phyloP scores from a whole-genome alignment of 2,113 vertebrate genomes.

The Sylvietta virens region DNA sequence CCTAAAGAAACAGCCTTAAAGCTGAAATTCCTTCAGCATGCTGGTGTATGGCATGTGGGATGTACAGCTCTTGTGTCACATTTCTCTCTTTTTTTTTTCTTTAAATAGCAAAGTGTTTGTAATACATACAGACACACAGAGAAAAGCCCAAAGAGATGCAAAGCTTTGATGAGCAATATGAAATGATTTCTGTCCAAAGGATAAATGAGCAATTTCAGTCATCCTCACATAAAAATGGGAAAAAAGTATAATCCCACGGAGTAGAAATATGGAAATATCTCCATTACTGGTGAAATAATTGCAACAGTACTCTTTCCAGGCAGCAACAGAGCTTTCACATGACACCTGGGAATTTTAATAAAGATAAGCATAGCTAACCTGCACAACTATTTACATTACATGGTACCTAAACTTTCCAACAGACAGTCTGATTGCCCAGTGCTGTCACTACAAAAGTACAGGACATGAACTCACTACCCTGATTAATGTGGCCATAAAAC shows the following conservation, averaged over 20 bases:
- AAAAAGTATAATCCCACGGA: not conserved
- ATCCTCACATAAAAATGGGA: not conserved
- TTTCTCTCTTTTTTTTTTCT: not conserved
- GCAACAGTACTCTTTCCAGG: not conserved
- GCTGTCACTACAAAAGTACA: fast-evolving
- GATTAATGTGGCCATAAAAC: not conserved
- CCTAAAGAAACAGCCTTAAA: not conserved
- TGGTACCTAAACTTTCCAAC: not conserved
- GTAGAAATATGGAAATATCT: not conserved
- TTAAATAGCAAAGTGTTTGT: not conserved
- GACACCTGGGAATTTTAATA: not conserved
- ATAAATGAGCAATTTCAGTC: not conserved
- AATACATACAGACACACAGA: not conserved
- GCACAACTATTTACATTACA: not conserved
- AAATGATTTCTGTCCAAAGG: not conserved
- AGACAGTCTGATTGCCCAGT: not conserved
- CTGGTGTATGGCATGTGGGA: not conserved
- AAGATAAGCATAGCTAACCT: not conserved
- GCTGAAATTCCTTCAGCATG: not conserved
- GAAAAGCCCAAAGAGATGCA: not conserved
- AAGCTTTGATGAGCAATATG: not conserved
- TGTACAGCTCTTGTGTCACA: not conserved
- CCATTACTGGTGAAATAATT: not conserved
- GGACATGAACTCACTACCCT: not conserved
- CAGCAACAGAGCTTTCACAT: not conserved